A percentile compares a stretch with the other conserved stretches of the same genome.
Evolutionary conservation across 2,888 invertebrate species (phyloP).

Genomic region (Sipha maydis): DNA sequence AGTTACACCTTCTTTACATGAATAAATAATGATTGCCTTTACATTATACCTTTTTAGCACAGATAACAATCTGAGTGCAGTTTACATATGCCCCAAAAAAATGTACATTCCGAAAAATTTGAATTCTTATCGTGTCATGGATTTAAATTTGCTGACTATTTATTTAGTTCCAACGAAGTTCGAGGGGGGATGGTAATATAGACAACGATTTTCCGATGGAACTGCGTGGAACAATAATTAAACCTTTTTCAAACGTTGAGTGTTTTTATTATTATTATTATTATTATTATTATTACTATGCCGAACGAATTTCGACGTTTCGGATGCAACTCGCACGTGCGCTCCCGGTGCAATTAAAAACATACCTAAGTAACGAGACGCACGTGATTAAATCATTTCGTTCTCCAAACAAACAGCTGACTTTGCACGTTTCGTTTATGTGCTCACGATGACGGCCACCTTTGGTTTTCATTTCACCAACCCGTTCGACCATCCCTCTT

Average conservation of each 20-base stretch:
- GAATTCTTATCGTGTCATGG: no score
- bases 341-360: conserved; percentile 16
- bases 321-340: not conserved
- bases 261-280: not conserved
- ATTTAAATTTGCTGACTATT: no score
- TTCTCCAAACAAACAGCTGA: not conserved
- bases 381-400: conserved; percentile 30
- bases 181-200: no score
- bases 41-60: no score
- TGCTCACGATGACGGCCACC: not conserved
- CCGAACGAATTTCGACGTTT: not conserved
- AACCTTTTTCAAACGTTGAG: not conserved
- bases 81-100: no score
- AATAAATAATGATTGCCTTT: no score
- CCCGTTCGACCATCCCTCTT: not conserved
- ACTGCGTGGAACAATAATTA: not conserved
- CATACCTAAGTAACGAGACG: conserved; percentile 37
- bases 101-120: no score
- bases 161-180: no score
- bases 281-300: not conserved
- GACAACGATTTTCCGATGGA: not conserved
- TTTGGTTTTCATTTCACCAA: not conserved
- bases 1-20: no score
- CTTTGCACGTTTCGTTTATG: not conserved
- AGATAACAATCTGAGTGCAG: no score